Evolutionary conservation across 2,888 invertebrate species (phyloP).

Genomic region (Stegophylla sp.): DNA sequence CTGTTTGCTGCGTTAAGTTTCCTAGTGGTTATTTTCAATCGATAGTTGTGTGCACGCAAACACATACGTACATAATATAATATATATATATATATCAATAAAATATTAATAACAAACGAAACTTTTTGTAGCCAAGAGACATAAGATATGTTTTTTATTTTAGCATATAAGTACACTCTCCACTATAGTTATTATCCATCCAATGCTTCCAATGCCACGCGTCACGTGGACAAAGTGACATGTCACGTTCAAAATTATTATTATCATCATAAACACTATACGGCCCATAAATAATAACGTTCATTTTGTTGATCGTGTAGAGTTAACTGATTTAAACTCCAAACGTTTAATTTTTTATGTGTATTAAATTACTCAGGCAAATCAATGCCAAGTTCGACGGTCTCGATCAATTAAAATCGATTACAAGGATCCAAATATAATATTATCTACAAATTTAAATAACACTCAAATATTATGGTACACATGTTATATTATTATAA

Average conservation of each 20-base stretch:
- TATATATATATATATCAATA: too few species aligned
- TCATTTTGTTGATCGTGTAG: not conserved
- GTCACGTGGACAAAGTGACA: not conserved
- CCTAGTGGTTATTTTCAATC: slow-evolving; percentile 8
- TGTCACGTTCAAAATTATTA: not conserved
- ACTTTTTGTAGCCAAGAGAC: not conserved
- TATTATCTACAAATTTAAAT: too few species aligned
- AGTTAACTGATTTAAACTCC: not conserved
- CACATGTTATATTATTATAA: too few species aligned
- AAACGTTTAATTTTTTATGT: not conserved
- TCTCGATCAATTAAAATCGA: not conserved
- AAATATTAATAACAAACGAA: not conserved
- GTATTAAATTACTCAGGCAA: not conserved
- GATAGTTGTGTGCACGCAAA: not conserved
- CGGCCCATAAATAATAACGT: not conserved
- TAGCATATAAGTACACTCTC: too few species aligned
- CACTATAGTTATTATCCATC: not conserved
- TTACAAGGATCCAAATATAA: not conserved
- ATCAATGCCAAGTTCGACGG: not conserved
- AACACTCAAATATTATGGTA: too few species aligned
- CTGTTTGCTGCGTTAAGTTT: not conserved
- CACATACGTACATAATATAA: not conserved
- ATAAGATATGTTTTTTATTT: not conserved
- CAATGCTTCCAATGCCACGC: not conserved
- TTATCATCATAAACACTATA: not conserved